Base-by-base conservation (phyloP, 2,888 invertebrate genomes). In the Allygus modestus region DNA sequence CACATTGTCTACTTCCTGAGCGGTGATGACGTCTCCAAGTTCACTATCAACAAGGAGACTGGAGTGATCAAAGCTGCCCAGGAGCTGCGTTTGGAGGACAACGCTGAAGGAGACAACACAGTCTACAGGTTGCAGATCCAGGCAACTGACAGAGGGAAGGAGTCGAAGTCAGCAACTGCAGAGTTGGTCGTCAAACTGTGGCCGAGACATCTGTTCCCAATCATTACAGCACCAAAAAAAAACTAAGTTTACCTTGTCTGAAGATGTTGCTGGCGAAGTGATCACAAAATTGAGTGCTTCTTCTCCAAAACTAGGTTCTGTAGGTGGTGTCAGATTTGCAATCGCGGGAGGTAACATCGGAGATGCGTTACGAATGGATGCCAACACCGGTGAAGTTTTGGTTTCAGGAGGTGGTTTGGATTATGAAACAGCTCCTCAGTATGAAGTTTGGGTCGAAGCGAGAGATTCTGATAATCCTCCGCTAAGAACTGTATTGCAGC, bases 341-440 rank as follows among this genome's bases (percentile, higher is more conserved):
- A 96, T 98, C 86, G 98, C 97, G 12, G 98, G 98, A n/a, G 98
- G 98, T 4, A 98, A 98, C 90, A 93, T 97, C 1, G 97, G 96
- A 0, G 96, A 97, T 88, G 96, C 97, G n/a, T 92, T 97, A 61
- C 93, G 93, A 89, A 95, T 98, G 85, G 96, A 97, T 90, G 91
- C 94, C 37, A 93, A 93, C 83, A 95, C 94, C 43, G 98, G 98
- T 0, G 95, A 96, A 90, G 93, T 98, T 17, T 93, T 94, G 84
- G 94, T 98, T 0, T 95, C 96, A 0, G 93, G 93, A 26, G 94
- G 93, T 88, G 96, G 97, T 0, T 91, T 98, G 82, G 97, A 98
- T 90, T 97, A 95, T 89, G 98, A 98, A 91, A 94, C 94, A 0
- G 93, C 96, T 86, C 94, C 95, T 15, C 92, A 94, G 75, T 98